phyloP scores from a whole-genome alignment of 2,888 invertebrate genomes.

The Rhogogaster chlorosoma region DNA sequence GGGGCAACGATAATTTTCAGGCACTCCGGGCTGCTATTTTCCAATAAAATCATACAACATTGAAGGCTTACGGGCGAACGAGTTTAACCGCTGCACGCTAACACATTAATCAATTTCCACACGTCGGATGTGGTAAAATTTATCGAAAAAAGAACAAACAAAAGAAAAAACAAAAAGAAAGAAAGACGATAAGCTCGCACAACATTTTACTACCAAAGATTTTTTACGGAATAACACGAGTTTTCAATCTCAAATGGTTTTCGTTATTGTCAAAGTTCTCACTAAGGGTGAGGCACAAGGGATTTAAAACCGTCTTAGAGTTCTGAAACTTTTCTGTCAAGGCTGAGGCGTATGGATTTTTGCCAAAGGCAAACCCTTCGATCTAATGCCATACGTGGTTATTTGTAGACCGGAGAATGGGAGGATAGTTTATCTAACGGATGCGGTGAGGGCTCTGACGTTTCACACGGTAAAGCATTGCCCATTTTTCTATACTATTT shows the following conservation, averaged over 20 bases:
- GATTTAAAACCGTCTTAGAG: neutral
- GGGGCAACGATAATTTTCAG: neutral
- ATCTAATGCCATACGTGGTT: neutral
- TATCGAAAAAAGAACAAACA: neutral
- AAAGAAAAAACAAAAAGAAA: neutral
- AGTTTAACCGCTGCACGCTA: neutral
- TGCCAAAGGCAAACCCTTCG: neutral
- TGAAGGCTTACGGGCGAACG: neutral
- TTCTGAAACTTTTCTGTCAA: neutral
- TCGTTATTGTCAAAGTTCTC: neutral
- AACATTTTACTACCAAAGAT: neutral
- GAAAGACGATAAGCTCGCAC: neutral
- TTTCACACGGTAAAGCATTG: neutral
- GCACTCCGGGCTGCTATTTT: neutral
- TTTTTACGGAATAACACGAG: neutral
- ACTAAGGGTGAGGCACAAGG: neutral
- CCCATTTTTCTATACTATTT: neutral
- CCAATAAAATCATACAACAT: neutral
- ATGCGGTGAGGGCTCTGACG: neutral
- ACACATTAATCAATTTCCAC: neutral
- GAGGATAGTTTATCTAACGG: neutral
- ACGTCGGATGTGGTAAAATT: constrained; percentile 11
- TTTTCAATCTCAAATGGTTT: constrained; percentile 5
- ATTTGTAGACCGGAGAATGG: neutral
- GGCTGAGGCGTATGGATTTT: neutral